Conservation (phyloP, 2,797 vertebrate genomes). For the Diglossa cyanea region DNA sequence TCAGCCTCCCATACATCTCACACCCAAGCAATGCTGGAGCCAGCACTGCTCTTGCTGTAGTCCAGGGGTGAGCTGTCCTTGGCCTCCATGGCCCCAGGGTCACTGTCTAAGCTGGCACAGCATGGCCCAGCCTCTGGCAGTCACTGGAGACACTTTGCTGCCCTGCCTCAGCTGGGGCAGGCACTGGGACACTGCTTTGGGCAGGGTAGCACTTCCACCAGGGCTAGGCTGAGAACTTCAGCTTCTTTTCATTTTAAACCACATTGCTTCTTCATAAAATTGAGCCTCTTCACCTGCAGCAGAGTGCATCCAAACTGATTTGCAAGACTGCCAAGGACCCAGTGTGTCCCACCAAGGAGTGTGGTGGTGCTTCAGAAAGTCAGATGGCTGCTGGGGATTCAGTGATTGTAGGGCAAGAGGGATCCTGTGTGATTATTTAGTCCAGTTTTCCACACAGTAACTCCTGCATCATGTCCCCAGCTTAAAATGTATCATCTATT, state of each 20-base stretch:
- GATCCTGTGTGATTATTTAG: not conserved
- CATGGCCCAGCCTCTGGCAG: not conserved
- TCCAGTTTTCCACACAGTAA: not conserved
- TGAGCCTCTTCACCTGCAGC: not conserved
- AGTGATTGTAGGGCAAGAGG: not conserved
- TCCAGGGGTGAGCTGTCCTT: not conserved
- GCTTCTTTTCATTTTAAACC: not conserved
- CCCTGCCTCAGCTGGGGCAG: not conserved
- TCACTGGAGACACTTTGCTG: not conserved
- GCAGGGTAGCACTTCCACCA: not conserved
- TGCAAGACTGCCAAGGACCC: not conserved
- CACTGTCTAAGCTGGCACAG: not conserved
- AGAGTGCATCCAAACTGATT: not conserved
- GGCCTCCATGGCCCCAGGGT: not conserved
- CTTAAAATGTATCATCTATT: not conserved
- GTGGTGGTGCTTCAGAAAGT: not conserved
- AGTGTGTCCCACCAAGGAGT: not conserved
- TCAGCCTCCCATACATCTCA: not conserved
- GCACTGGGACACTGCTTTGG: not conserved
- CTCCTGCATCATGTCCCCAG: not conserved
- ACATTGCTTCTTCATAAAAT: not conserved
- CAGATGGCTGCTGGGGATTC: not conserved
- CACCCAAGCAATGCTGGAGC: not conserved
- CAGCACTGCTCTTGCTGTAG: not conserved
- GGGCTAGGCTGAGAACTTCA: not conserved